Conservation (phyloP, 2,113 vertebrate species). For the Cricetomys ansorgei region DNA sequence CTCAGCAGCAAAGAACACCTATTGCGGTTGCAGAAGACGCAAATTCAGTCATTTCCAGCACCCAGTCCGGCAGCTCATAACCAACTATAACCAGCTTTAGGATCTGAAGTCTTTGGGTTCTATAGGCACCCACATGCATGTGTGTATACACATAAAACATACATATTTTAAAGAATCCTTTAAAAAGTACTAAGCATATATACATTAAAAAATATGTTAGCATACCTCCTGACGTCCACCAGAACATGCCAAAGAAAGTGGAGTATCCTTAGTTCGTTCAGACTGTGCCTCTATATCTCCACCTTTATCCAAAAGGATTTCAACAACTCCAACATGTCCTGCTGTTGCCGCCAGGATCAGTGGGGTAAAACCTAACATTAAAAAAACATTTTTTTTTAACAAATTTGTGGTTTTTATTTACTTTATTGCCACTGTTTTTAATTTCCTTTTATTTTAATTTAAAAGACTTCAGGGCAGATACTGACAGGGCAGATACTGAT, state of each 20-base stretch:
- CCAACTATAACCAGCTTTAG: background rate
- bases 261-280: constrained; percentile 99
- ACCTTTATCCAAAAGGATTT: constrained; percentile 98
- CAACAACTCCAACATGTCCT: constrained; percentile 98
- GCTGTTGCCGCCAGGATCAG: constrained; percentile 98
- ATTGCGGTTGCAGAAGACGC: background rate
- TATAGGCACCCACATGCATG: no score
- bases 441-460: constrained; percentile 38
- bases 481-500: background rate
- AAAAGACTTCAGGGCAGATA: constrained; percentile 1
- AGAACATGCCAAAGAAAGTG: constrained; percentile 97
- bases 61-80: background rate
- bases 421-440: constrained; percentile 41
- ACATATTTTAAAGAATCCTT: background rate
- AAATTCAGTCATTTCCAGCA: background rate
- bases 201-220: constrained; percentile 49
- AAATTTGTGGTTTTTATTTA: constrained; percentile 39
- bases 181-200: background rate
- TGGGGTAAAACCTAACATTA: constrained; percentile 95
- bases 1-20: background rate
- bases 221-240: constrained; percentile 97
- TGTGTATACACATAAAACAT: background rate
- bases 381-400: constrained; percentile 47
- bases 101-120: background rate
- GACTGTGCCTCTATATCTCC: constrained; percentile 99